phyloP scores from a whole-genome alignment of 2,797 vertebrate genomes.

The Enoplosus armatus region DNA sequence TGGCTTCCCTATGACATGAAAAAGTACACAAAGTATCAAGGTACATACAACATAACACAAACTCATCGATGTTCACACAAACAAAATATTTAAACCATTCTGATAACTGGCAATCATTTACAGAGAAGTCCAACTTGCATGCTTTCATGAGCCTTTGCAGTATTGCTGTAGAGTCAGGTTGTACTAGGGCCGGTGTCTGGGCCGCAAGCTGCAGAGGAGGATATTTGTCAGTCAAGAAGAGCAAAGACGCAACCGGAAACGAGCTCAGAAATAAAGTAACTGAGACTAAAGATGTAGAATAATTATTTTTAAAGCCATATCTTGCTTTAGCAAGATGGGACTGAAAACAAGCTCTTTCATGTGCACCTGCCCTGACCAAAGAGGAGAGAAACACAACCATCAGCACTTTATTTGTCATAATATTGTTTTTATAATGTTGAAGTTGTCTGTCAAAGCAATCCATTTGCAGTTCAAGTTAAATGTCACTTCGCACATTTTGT shows the following conservation, averaged over 20 bases:
- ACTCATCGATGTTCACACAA: not conserved
- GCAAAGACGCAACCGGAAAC: not conserved
- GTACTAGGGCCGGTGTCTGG: not conserved
- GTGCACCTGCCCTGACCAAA: constrained; percentile 59
- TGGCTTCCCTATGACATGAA: constrained; percentile 54
- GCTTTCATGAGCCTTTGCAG: constrained; percentile 40
- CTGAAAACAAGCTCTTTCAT: constrained; percentile 47
- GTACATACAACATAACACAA: constrained; percentile 1
- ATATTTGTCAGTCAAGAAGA: constrained; percentile 14
- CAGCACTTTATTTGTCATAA: not conserved
- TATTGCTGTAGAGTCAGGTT: constrained; percentile 49
- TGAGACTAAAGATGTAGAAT: not conserved
- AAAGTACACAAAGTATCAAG: constrained; percentile 28
- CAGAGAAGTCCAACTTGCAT: not conserved
- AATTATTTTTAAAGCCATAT: constrained; percentile 49
- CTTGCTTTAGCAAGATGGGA: constrained; percentile 74
- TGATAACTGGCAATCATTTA: constrained; percentile 22
- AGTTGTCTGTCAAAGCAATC: not conserved
- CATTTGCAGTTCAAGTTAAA: not conserved
- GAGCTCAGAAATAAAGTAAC: not conserved
- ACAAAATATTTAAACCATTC: constrained; percentile 3
- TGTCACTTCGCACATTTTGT: not conserved
- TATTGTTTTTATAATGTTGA: not conserved
- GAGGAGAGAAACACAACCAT: not conserved
- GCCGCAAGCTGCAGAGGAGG: constrained; percentile 62